A percentile compares a stretch with the other conserved stretches of the same genome.
Conservation (phyloP, 2,797 vertebrate species). For the Pseudopleuronectes americanus region DNA sequence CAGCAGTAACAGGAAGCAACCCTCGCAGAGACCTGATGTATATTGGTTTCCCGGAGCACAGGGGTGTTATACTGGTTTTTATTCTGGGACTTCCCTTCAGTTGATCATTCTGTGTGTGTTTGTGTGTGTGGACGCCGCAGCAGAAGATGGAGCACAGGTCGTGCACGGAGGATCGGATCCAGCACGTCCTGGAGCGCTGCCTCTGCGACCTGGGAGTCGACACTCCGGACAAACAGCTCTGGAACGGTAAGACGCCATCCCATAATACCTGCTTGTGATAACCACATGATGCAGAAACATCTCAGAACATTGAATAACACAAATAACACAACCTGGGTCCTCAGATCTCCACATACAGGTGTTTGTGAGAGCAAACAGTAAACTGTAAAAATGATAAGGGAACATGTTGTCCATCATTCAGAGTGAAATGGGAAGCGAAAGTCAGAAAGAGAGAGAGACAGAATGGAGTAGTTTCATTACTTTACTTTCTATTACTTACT, state of each 20-base stretch:
- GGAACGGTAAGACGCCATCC: conserved; percentile 85
- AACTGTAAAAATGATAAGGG: neutral
- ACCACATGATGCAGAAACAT: neutral
- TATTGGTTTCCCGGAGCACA: conserved; percentile 24
- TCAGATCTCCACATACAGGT: neutral
- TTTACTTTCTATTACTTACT: too few relatives aligned
- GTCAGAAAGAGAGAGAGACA: neutral
- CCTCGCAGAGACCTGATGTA: neutral
- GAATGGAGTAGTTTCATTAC: too few relatives aligned
- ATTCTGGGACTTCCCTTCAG: conserved; percentile 39
- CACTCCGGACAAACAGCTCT: conserved; percentile 78
- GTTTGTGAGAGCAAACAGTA: too few relatives aligned
- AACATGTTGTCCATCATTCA: conserved; percentile 11
- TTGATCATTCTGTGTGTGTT: conserved; percentile 9
- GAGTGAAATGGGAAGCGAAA: conserved; percentile 67
- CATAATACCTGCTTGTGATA: neutral
- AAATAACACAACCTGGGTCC: neutral
- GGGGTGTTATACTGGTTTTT: conserved; percentile 18
- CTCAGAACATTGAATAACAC: too few relatives aligned
- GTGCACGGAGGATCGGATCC: conserved; percentile 93
- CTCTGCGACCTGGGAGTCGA: conserved; percentile 84
- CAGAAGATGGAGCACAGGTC: conserved; percentile 89
- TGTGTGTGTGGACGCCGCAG: conserved; percentile 18
- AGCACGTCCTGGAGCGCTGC: conserved; percentile 90
- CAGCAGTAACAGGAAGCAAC: conserved; percentile 47